Evolutionary conservation across 2,888 invertebrate species (phyloP), one percentile per base, ranked within the genome.

Genomic region (Pterostichus niger): DNA sequence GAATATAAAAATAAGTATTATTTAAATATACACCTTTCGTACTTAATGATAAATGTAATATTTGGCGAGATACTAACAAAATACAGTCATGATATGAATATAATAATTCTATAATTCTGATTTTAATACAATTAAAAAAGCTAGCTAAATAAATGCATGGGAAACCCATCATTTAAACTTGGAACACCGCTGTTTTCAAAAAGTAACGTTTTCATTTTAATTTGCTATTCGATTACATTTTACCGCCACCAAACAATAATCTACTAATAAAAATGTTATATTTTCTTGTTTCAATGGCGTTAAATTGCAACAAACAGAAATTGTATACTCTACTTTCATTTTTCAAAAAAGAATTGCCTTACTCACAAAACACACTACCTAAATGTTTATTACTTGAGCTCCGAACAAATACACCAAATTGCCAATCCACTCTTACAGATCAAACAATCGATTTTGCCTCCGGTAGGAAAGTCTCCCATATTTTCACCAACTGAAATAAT

Each of bases 391-490:
- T 75, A 49, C 6, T 75, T 75, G 68, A 49, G 81, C 68, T 56
- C 68, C 81, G 35, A 64, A 46, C 31, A 13, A 56, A 40, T 35
- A 24, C 52, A 75, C 33, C 44, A 73, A 46, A 17, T 73, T 31
- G 17, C 10, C 17, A 75, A 5, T 52, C n/a, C 10, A 7, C 0
- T 31, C 31, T 7, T 75, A 9, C 71, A 49, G 61, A 83, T 95
- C 94, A 97, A 91, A 95, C 95, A 90, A 98, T 97, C 85, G 97
- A 96, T 89, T 96, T 96, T 24, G 98, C 98, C 90, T 98, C 98
- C 0, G 99, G 99, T 86, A 98, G 91, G 91, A 99, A 99, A 24
- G 96, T 94, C 90, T 99, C 98, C 99, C 99, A 98, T 90, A 96
- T 96, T 89, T 97, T 96, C 86, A 97, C 95, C 59, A 98, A 91